phyloP scores from a whole-genome alignment of 2,113 vertebrate genomes.

The Abramis brama region DNA sequence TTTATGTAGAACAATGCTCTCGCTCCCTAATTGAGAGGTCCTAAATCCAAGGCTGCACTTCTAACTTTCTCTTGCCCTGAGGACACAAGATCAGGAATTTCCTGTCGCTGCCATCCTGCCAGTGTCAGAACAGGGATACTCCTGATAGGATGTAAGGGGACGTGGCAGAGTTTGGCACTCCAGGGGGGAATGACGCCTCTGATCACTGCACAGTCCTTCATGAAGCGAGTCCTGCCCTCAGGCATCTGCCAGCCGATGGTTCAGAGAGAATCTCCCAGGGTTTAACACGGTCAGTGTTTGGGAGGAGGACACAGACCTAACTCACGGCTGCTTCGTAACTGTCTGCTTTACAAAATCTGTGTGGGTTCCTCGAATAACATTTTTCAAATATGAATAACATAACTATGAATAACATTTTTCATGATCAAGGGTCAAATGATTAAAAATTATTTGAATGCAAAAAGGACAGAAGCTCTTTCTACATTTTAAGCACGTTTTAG shows the following conservation, averaged over 20 bases:
- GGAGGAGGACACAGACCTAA: background rate
- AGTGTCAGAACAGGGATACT: background rate
- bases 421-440: background rate
- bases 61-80: background rate
- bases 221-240: conserved; percentile 24
- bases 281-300: background rate
- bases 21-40: background rate
- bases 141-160: background rate
- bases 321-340: background rate
- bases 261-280: background rate
- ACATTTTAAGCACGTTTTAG: too few species aligned
- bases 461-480: too few species aligned
- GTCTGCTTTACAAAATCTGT: background rate
- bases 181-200: background rate
- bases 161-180: background rate
- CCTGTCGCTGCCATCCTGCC: background rate
- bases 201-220: conserved; percentile 1
- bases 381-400: too few species aligned
- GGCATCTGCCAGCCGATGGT: conserved; percentile 17
- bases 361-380: background rate
- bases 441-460: too few species aligned
- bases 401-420: background rate
- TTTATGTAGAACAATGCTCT: background rate
- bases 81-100: conserved; percentile 9
- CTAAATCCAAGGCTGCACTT: background rate